Percentiles rank a stretch among this genome's conserved stretches.
These are phyloP conservation scores for Myzus persicae DNA, from an alignment of 1,140 invertebrate species.

Conservation along the genomic window DNA sequence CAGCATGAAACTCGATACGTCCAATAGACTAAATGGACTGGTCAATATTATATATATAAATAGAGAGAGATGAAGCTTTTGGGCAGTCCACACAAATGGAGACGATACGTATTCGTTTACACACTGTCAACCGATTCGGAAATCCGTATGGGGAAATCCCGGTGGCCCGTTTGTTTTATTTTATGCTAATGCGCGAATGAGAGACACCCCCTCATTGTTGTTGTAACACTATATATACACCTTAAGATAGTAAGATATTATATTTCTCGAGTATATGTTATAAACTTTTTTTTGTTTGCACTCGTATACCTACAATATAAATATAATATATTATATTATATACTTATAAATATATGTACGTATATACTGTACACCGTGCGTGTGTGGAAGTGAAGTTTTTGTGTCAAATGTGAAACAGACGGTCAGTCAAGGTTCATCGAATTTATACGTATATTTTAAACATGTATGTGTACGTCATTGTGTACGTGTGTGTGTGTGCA, in stretches of 20 bases:
- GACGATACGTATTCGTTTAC: constrained; percentile 46
- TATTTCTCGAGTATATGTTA: constrained; percentile 12
- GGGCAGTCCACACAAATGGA: neutral
- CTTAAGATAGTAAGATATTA: constrained; percentile 35
- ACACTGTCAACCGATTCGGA: constrained; percentile 54
- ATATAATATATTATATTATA: neutral
- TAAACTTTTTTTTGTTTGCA: neutral
- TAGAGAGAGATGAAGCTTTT: neutral
- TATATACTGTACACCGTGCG: neutral
- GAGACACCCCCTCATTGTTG: constrained; percentile 21
- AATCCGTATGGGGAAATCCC: constrained; percentile 51
- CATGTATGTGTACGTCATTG: no score
- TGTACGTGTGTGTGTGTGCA: neutral
- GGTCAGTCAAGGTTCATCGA: constrained; percentile 46
- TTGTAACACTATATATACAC: constrained; percentile 23
- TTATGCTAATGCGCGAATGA: constrained; percentile 46
- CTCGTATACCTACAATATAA: neutral
- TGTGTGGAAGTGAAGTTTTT: constrained; percentile 30
- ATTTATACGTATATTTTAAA: constrained; percentile 13
- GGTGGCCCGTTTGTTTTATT: constrained; percentile 34
- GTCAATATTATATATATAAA: constrained; percentile 37
- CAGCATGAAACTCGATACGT: constrained; percentile 22
- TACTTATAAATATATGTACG: neutral
- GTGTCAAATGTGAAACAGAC: constrained; percentile 37
- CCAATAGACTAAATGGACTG: constrained; percentile 55